Base-by-base conservation (phyloP, 2,113 vertebrate species). In the Ailurus styani region DNA sequence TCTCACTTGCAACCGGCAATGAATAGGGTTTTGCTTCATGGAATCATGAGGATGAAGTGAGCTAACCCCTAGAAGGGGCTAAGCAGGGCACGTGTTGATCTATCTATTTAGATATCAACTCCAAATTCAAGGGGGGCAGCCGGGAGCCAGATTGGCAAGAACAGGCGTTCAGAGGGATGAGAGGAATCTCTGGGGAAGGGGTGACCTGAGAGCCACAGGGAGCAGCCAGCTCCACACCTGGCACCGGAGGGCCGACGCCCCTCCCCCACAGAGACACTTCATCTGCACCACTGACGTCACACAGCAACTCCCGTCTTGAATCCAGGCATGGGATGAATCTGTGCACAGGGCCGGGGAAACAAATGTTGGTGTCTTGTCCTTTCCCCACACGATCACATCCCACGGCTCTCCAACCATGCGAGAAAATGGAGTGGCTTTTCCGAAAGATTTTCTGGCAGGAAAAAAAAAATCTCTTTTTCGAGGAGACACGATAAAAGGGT, bases 371-470 rank as follows among this genome's bases (percentile, higher is more conserved):
- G 14, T 7, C 47, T 40, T 55, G 15, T 25, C 34, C 3, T 31
- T 77, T 40, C 66, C 60, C 9, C 8, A 31, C 18, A 17, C 15
- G 12, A 1, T 37, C 20, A 14, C 25, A 21, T 54, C 62, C 81
- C 55, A 34, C 1, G 2, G 5, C 42, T 64, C 12, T 9, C 57
- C 37, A 86, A 2, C 37, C 14, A 47, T 5, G 6, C 0, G 0
- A 87, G 20, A 11, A 62, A 60, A 50, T 31, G 13, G 62, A 70
- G 17, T 37, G 27, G 31, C 60, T 94, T 96, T 62, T 52, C 73
- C 52, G 40, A 92, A 94, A 95, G 34, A 45, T 37, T 88, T 84
- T 86, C 29, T 82, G 62, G 29, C 25, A 93, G 42, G 90, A 57
- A 60, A 90, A n/a, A n/a, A 68, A 3, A 31, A 68, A 3, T 13